Base-by-base conservation (phyloP, 2,113 vertebrate genomes). In the Protomyctophum bolini region DNA sequence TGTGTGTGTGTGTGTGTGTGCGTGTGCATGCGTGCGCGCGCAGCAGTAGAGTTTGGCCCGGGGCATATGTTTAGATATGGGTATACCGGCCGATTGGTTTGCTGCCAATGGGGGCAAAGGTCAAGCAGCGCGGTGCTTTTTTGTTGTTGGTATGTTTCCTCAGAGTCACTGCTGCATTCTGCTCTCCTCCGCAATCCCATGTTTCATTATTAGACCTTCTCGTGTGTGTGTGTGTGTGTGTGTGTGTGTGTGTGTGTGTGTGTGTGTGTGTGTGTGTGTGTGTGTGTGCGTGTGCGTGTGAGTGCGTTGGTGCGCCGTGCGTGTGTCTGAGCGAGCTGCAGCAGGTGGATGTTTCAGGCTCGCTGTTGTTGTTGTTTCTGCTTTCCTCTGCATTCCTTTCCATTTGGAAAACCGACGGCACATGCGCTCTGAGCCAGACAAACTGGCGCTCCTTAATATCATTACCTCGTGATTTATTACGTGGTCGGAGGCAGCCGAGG, bases 61-160 rank as follows among this genome's bases (percentile, higher is more conserved):
- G 92, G 94, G 95, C 95, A 95, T 95, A 95, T 97, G 95, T 96
- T 97, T 96, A 94, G 94, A 96, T 97, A 96, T 95, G 90, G 92
- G 94, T 94, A 21, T 21, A 94, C 95, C 91, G 86, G 92, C 3
- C 95, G 95, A 97, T 96, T 96, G 97, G 95, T 96, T 97, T 94
- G 91, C 93, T 94, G 94, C 94, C 94, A 96, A 94, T 90, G 87
- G 92, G 92, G 94, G 87, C 88, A 90, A 95, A 96, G 96, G 96
- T 98, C 95, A 97, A 96, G 92, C 93, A 95, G 92, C 94, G 93
- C 92, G 95, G 93, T 92, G 94, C 93, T 88, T 81, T 41, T 87
- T 89, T 90, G 88, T 93, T 92, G 81, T 89, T 83, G 81, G 89
- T 46, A 62, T 46, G 54, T 69, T 91, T 73, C 84, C 87, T 92